These are phyloP conservation scores for Oreochromis aureus DNA, from an alignment of 2,113 vertebrate genomes.

Conservation along the genomic window DNA sequence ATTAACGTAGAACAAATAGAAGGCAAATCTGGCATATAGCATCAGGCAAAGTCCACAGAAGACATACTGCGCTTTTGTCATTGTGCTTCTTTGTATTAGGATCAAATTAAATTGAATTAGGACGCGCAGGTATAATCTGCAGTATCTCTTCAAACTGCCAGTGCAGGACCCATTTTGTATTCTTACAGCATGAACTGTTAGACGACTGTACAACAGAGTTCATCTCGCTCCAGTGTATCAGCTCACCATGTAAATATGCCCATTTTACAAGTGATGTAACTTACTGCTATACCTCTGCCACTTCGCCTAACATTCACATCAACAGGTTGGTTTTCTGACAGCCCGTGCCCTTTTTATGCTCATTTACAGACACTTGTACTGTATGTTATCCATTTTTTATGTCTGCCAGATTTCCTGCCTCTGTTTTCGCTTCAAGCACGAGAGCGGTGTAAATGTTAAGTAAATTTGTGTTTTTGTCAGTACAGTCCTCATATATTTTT, in stretches of 20 bases:
- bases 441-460: conserved; percentile 40
- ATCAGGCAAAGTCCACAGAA: neutral
- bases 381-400: neutral
- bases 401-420: neutral
- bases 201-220: conserved; percentile 5
- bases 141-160: conserved; percentile 23
- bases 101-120: conserved; percentile 22
- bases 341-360: neutral
- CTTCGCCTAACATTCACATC: neutral
- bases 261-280: conserved; percentile 6
- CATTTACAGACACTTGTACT: neutral
- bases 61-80: neutral
- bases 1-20: conserved; percentile 25
- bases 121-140: conserved; percentile 2
- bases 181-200: conserved; percentile 9
- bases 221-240: neutral
- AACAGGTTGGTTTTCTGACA: neutral
- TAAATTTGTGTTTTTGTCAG: conserved; percentile 46
- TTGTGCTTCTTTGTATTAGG: neutral
- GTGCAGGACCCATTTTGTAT: neutral
- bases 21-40: neutral
- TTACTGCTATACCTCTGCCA: neutral
- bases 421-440: conserved; percentile 5
- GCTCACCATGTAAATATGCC: conserved; percentile 46
- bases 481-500: conserved; percentile 37